Base-by-base conservation (phyloP, 1,140 invertebrate genomes). In the Musca vetustissima region DNA sequence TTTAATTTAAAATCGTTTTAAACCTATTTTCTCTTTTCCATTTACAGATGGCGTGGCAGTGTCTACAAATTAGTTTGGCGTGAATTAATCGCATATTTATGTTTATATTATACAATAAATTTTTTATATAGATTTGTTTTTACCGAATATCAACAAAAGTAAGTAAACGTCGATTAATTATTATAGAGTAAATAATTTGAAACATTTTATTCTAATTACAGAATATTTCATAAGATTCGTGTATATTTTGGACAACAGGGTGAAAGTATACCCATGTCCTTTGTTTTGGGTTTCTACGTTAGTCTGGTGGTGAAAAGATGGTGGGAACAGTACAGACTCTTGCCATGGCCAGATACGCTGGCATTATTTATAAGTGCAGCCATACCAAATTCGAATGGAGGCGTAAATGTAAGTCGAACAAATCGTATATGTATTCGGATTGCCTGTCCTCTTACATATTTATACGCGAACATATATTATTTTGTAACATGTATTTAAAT, bases 11-110 rank as follows among this genome's bases (percentile, higher is more conserved):
- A n/a, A n/a, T n/a, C n/a, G n/a, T n/a, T n/a, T n/a, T n/a, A n/a
- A n/a, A n/a, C n/a, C n/a, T 57, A 14, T 49, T 66, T 69, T 52
- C 73, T 73, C 82, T 82, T 79, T 78, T 80, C 86, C 83, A 73
- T 72, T 88, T 89, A 72, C 88, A 95, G 94, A 89, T 98, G 96
- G 96, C 88, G 91, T 80, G 96, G 96, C 72, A 98, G 95, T 78
- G 93, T 98, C n/a, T 98, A 98, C 87, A 98, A 98, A 87, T 85
- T 98, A 77, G 91, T 98, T 57, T 98, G 95, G 92, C 88, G 94
- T 72, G 96, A 98, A 86, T 86, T 97, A 70, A 82, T 97, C 74
- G 92, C 94, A 47, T 98, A 96, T 84, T 86, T 94, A 74, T 84
- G 89, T 70, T 81, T 94, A 68, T 98, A 97, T 85, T 94, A 92